Percentiles rank a stretch among this genome's conserved stretches.
Evolutionary conservation across 2,888 invertebrate genomes (phyloP).

Genomic region (Epinotia nisella): DNA sequence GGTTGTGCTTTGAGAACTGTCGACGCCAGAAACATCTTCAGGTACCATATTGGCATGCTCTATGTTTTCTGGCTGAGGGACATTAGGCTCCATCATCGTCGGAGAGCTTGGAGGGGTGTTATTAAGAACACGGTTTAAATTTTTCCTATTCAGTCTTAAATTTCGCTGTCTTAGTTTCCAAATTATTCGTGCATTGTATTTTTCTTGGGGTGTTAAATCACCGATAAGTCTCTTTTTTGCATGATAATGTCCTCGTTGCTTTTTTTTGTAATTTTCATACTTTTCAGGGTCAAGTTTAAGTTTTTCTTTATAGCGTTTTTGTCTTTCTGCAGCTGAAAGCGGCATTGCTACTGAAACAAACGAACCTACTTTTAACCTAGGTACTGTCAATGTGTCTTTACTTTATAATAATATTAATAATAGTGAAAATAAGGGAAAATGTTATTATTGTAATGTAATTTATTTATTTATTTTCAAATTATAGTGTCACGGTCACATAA

Average conservation of each 20-base stretch:
- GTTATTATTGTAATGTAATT: background rate
- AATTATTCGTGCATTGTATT: slow-evolving; percentile 38
- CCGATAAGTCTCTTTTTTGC: slow-evolving; percentile 41
- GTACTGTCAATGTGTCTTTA: too few relatives aligned
- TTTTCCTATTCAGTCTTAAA: slow-evolving; percentile 26
- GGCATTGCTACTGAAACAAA: slow-evolving; percentile 27
- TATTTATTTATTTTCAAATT: background rate
- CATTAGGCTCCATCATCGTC: slow-evolving; percentile 5
- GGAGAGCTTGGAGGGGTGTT: slow-evolving; percentile 36
- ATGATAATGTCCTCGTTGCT: slow-evolving; percentile 42
- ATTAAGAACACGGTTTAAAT: slow-evolving; percentile 5
- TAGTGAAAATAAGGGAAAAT: background rate
- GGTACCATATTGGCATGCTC: background rate
- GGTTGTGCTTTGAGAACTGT: slow-evolving; percentile 9
- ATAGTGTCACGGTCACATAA: background rate
- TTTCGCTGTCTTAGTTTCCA: slow-evolving; percentile 24
- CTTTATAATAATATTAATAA: too few relatives aligned
- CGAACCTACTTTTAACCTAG: background rate
- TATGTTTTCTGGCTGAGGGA: background rate
- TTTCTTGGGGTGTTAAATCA: slow-evolving; percentile 43
- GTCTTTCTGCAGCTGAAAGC: slow-evolving; percentile 37
- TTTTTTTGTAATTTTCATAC: slow-evolving; percentile 42
- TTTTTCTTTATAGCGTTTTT: slow-evolving; percentile 43
- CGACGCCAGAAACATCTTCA: background rate
- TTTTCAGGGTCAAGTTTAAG: slow-evolving; percentile 42